Evolutionary conservation across 2,797 vertebrate genomes (phyloP).

Genomic region (Cyprinella venusta): DNA sequence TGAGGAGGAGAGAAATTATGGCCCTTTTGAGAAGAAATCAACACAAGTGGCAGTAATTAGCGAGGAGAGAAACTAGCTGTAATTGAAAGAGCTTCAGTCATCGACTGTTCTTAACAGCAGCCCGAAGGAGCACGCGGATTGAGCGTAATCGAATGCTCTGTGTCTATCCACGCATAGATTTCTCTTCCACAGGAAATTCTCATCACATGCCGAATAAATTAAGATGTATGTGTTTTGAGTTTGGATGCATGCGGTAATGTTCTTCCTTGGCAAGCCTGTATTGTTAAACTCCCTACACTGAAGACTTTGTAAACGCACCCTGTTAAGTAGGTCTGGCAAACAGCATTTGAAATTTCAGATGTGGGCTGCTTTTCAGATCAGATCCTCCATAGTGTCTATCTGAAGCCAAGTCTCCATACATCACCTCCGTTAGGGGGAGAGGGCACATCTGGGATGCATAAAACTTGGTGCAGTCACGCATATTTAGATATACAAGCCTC

Average conservation of each 20-base stretch:
- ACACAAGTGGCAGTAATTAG: conserved; percentile 66
- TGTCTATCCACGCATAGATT: conserved; percentile 20
- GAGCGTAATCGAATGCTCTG: conserved; percentile 34
- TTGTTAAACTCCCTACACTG: conserved; percentile 17
- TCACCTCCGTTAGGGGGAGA: conserved; percentile 69
- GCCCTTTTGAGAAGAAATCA: conserved; percentile 66
- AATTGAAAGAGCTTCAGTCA: conserved; percentile 58
- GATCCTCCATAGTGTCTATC: conserved; percentile 68
- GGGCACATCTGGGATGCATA: conserved; percentile 75
- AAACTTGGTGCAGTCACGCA: conserved; percentile 71
- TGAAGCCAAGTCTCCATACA: conserved; percentile 76
- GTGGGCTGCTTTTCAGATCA: conserved; percentile 78
- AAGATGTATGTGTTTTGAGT: conserved; percentile 22
- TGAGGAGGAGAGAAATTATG: conserved; percentile 67
- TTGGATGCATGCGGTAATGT: conserved; percentile 25
- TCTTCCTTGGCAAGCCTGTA: conserved; percentile 20
- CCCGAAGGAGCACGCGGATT: conserved; percentile 20
- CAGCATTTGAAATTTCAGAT: conserved; percentile 72
- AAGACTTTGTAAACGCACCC: conserved; percentile 67
- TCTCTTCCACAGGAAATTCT: conserved; percentile 42
- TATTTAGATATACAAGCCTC: conserved; percentile 72
- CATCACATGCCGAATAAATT: conserved; percentile 29
- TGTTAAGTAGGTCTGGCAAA: conserved; percentile 70
- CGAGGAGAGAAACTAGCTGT: conserved; percentile 58
- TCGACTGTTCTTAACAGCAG: conserved; percentile 42